A percentile compares a stretch with the other conserved stretches of the same genome.
These are phyloP conservation scores for Tapirus indicus DNA, from an alignment of 2,797 vertebrate species.

Conservation along the genomic window DNA sequence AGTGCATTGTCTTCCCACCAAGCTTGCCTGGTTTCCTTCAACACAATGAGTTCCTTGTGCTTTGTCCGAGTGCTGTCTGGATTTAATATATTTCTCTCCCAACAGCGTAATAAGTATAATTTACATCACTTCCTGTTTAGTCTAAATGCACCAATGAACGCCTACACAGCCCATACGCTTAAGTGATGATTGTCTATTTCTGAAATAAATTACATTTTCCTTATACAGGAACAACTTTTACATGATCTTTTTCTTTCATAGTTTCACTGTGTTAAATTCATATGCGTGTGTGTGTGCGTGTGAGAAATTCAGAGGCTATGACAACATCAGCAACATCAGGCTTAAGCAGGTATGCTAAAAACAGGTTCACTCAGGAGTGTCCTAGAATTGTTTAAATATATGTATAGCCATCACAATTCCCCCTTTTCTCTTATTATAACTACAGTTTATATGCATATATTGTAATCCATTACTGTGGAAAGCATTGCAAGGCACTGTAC, in stretches of 20 bases:
- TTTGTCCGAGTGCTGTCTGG: constrained; percentile 77
- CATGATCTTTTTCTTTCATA: background rate
- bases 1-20: constrained; percentile 68
- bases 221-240: constrained; percentile 83
- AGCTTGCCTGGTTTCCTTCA: constrained; percentile 72
- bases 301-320: background rate
- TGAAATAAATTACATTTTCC: constrained; percentile 86
- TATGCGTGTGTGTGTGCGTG: background rate
- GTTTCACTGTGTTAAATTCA: background rate
- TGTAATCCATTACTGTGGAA: background rate
- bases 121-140: constrained; percentile 86
- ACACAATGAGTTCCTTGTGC: constrained; percentile 86
- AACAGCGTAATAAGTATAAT: constrained; percentile 83
- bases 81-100: constrained; percentile 87
- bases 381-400: background rate
- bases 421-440: background rate
- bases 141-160: constrained; percentile 85
- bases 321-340: background rate
- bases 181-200: constrained; percentile 79
- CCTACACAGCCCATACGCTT: constrained; percentile 82
- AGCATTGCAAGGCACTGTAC: background rate
- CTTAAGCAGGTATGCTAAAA: background rate
- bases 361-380: background rate
- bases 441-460: background rate
- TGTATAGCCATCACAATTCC: too few species aligned